Conservation (phyloP, 2,888 invertebrate genomes). For the Agrotis exclamationis region DNA sequence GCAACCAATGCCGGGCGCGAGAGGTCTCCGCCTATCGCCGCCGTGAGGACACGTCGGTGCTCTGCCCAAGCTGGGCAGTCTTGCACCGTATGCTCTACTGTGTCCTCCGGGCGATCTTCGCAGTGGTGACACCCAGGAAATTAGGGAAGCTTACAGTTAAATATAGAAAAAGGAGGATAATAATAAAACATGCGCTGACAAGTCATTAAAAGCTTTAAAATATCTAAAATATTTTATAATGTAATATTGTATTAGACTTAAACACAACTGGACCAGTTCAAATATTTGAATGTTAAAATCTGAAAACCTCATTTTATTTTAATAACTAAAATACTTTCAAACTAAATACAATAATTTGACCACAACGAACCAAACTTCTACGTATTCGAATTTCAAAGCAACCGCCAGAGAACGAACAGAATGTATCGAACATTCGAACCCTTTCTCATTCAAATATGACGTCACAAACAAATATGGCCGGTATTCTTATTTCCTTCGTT, state of each 20-base stretch:
- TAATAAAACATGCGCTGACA: too few relatives aligned
- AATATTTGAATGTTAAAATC: background rate
- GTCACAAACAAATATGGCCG: slow-evolving; percentile 68
- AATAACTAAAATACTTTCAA: background rate
- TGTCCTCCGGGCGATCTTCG: too few relatives aligned
- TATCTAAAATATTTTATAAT: too few relatives aligned
- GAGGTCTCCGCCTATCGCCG: too few relatives aligned
- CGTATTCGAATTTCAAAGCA: slow-evolving; percentile 35
- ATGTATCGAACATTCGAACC: slow-evolving; percentile 56
- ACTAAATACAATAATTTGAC: slow-evolving; percentile 31
- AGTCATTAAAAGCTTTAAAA: too few relatives aligned
- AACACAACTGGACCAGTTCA: background rate
- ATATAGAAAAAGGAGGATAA: too few relatives aligned
- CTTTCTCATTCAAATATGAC: slow-evolving; percentile 72
- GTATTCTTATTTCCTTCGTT: slow-evolving; percentile 60
- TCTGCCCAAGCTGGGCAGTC: too few relatives aligned
- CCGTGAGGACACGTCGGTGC: too few relatives aligned
- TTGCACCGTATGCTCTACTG: too few relatives aligned
- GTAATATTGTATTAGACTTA: background rate
- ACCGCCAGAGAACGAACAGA: slow-evolving; percentile 35
- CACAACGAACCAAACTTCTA: slow-evolving; percentile 38
- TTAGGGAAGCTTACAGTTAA: too few relatives aligned
- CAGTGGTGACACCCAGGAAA: too few relatives aligned
- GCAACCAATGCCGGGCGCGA: too few relatives aligned
- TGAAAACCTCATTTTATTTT: background rate